phyloP scores from a whole-genome alignment of 1,140 invertebrate species.

The Helicoverpa zea region DNA sequence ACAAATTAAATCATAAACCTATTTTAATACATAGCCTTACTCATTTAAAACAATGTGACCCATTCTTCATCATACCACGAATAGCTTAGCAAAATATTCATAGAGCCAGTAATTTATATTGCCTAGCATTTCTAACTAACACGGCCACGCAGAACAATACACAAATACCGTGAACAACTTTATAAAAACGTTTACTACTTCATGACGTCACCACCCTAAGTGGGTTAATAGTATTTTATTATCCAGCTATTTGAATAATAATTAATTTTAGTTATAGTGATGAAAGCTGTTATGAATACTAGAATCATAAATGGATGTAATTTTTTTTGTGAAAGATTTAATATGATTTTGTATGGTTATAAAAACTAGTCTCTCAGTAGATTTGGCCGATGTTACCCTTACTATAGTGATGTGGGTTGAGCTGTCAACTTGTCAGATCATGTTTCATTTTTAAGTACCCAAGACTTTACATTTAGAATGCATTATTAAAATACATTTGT shows the following conservation, averaged over 20 bases:
- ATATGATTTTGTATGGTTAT: neutral
- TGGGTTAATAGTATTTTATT: conserved; percentile 43
- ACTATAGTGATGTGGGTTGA: neutral
- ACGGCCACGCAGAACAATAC: neutral
- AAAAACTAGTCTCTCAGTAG: neutral
- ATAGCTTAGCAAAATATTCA: conserved; percentile 9
- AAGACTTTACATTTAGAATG: too few relatives aligned
- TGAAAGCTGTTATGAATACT: conserved; percentile 20
- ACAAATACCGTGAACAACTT: conserved; percentile 13
- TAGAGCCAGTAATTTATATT: neutral
- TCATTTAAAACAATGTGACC: neutral
- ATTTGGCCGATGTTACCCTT: neutral
- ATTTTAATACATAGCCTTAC: too few relatives aligned
- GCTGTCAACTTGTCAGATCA: neutral
- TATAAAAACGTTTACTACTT: conserved; percentile 16
- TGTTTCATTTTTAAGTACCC: neutral
- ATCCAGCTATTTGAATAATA: conserved; percentile 10
- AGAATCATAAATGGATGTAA: neutral
- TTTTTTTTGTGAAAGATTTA: conserved; percentile 3
- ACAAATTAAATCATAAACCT: too few relatives aligned
- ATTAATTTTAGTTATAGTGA: conserved; percentile 22
- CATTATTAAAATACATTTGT: too few relatives aligned
- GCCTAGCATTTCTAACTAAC: conserved; percentile 3
- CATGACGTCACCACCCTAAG: conserved; percentile 21
- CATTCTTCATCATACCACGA: neutral